phyloP scores from a whole-genome alignment of 1,140 invertebrate species.

The Rhopalosiphum padi region DNA sequence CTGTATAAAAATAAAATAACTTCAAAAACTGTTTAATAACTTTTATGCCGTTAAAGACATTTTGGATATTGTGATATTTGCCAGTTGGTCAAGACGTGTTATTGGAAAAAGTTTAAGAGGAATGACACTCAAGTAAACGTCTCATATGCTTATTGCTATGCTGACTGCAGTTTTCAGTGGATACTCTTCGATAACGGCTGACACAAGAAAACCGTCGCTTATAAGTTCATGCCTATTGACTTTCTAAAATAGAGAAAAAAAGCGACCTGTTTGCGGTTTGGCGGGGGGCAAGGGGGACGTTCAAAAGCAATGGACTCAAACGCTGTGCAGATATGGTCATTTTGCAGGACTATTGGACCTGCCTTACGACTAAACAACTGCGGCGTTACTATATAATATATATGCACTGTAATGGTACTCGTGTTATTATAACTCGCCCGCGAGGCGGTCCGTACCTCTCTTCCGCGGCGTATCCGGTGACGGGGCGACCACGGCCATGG shows the following conservation, averaged over 20 bases:
- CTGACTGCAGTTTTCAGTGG: background rate
- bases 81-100: too few species aligned
- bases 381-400: background rate
- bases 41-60: background rate
- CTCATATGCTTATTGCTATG: background rate
- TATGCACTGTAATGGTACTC: background rate
- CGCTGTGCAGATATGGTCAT: background rate
- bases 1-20: background rate
- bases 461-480: slow-evolving; percentile 43
- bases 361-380: background rate
- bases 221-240: background rate
- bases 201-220: background rate
- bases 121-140: background rate
- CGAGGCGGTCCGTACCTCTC: background rate
- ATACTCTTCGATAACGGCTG: background rate
- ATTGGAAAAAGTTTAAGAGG: background rate
- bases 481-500: background rate
- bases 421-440: background rate
- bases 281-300: background rate
- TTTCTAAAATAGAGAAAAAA: background rate
- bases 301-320: background rate
- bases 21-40: background rate
- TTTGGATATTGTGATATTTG: background rate
- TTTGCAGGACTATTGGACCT: too few species aligned
- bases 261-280: too few species aligned